Base-by-base conservation (phyloP, 2,113 vertebrate species). In the Urocolius indicus region DNA sequence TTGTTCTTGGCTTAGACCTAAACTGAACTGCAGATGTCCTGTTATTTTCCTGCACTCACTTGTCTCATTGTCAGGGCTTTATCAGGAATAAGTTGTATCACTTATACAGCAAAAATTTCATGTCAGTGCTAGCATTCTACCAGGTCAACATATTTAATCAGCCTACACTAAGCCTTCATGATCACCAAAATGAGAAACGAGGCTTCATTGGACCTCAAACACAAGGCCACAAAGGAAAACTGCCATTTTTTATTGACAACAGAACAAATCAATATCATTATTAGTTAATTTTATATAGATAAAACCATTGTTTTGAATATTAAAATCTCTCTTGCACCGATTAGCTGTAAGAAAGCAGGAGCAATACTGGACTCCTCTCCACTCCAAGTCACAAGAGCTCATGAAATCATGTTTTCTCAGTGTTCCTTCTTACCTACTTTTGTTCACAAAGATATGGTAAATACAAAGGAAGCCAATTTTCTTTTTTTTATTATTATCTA, bases 331-430 rank as follows among this genome's bases (percentile, higher is more conserved):
- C 13, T 34, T 41, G 13, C 11, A 36, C 24, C 32, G 24, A 54
- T 54, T 49, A 69, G 38, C 46, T 48, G 30, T 27, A 75, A 36
- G n/a, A 58, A 81, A 59, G 45, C 21, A 61, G 59, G 20, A 59
- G 5, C 5, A 30, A 84, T 30, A 51, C 8, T 4, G 13, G 15
- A 30, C 2, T 10, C 2, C 14, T 5, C 9, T 5, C 2, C 3
- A 9, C 22, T 3, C 6, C 20, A 52, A 27, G 24, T 41, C 54
- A 57, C 20, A 74, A 77, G 34, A 48, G 11, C 21, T 67, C n/a
- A 21, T 13, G 21, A 67, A 74, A 57, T 30, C 1, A 4, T 27
- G 5, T 52, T 68, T 52, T 48, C 20, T 62, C 17, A 71, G 14
- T 4, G 4, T 36, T 52, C 24, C 27, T 58, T 34, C 29, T 49